These are phyloP conservation scores for Eudasyphora cyanicolor DNA, from an alignment of 2,888 invertebrate genomes.

Conservation along the genomic window DNA sequence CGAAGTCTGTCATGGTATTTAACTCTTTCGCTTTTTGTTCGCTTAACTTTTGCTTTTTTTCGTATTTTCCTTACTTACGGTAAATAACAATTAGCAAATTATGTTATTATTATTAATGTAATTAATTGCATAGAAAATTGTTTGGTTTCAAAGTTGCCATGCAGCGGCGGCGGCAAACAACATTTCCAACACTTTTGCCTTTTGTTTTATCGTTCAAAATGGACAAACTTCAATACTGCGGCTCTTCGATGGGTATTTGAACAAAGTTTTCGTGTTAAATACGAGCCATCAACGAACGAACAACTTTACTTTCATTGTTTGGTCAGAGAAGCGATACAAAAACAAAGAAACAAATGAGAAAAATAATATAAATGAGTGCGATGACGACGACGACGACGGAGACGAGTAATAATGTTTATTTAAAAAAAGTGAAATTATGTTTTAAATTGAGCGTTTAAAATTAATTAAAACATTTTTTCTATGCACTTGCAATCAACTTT, in stretches of 20 bases:
- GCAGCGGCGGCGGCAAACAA: not conserved
- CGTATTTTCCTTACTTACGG: not conserved
- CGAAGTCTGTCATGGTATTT: not conserved
- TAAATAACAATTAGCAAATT: not conserved
- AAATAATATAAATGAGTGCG: not conserved
- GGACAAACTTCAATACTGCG: not conserved
- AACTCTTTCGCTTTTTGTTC: not conserved
- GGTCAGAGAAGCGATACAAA: not conserved
- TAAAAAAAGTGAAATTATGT: conserved; percentile 61
- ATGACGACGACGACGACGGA: not conserved
- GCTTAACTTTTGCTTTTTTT: not conserved
- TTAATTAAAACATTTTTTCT: conserved; percentile 27
- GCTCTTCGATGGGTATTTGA: not conserved
- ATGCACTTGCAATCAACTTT: not conserved
- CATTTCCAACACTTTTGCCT: conserved; percentile 14
- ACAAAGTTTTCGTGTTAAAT: not conserved
- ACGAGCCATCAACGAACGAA: not conserved
- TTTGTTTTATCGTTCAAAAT: not conserved
- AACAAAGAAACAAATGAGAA: not conserved
- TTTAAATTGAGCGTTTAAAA: conserved; percentile 49
- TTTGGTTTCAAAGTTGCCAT: not conserved
- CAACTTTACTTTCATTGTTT: conserved; percentile 17
- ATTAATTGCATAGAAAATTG: conserved; percentile 12
- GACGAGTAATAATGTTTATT: not conserved
- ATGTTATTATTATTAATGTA: conserved; percentile 7